Conservation (phyloP, 2,888 invertebrate species). For the Acheta domesticus region DNA sequence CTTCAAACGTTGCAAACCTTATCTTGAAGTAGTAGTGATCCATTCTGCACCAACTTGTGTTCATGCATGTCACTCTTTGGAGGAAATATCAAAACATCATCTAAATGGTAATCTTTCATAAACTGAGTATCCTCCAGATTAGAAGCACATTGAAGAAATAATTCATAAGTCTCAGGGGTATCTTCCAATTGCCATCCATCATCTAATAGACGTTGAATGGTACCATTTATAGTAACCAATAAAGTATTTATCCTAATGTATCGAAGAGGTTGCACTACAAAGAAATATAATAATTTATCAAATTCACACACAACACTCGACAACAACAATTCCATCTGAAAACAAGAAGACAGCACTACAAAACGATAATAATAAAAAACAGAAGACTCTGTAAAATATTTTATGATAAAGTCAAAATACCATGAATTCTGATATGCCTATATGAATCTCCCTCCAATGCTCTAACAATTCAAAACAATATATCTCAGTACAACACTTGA, state of each 20-base stretch:
- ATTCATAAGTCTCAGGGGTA: constrained; percentile 59
- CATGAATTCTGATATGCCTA: background rate
- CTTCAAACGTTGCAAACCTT: constrained; percentile 61
- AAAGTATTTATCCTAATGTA: constrained; percentile 86
- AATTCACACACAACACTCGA: background rate
- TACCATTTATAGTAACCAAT: constrained; percentile 61
- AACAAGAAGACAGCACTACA: too few relatives aligned
- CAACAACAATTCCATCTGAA: background rate
- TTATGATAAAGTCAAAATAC: background rate
- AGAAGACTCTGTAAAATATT: background rate
- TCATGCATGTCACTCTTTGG: constrained; percentile 66
- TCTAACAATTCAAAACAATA: too few relatives aligned
- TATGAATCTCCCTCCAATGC: too few relatives aligned
- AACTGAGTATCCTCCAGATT: constrained; percentile 56
- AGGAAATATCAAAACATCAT: constrained; percentile 80
- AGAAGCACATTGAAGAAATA: constrained; percentile 52
- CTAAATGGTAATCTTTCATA: constrained; percentile 77
- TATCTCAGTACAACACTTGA: too few relatives aligned
- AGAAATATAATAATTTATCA: constrained; percentile 24
- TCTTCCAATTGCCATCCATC: constrained; percentile 60
- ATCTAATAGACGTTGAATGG: constrained; percentile 62
- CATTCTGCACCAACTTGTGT: constrained; percentile 64
- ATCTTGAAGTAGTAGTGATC: constrained; percentile 83
- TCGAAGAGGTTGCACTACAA: constrained; percentile 59
- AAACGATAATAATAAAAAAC: too few relatives aligned